Percentiles rank a stretch among this genome's conserved stretches.
phyloP scores from a whole-genome alignment of 1,140 invertebrate genomes.

The Paraescarpia echinospica region DNA sequence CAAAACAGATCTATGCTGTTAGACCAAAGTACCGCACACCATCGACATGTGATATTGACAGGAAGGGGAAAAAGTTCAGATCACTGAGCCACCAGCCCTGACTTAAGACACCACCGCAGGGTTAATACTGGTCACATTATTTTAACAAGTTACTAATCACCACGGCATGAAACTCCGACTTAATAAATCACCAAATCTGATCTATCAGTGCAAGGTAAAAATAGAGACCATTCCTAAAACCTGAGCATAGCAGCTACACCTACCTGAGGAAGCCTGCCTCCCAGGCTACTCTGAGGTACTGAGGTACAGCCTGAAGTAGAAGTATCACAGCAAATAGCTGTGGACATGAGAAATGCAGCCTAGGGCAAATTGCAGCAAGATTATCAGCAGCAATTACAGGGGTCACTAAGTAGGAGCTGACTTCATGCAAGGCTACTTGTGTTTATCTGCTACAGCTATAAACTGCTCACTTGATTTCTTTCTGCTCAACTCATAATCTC shows the following conservation, averaged over 20 bases:
- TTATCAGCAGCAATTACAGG: slow-evolving; percentile 5
- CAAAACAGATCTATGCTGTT: no score
- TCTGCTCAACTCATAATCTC: neutral
- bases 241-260: neutral
- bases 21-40: no score
- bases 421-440: neutral
- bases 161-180: no score
- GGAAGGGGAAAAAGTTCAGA: neutral
- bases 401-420: neutral
- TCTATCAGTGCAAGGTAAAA: no score
- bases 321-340: neutral
- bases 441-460: neutral
- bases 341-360: neutral
- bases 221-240: no score
- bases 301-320: neutral
- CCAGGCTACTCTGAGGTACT: neutral
- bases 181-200: no score
- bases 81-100: neutral
- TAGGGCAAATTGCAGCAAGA: neutral
- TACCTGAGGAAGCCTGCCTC: neutral
- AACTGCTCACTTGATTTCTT: neutral
- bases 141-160: no score
- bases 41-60: no score
- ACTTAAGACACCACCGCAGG: no score
- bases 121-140: neutral